These are phyloP conservation scores for Pasiphila rectangulata DNA, from an alignment of 2,888 invertebrate genomes.

Conservation along the genomic window DNA sequence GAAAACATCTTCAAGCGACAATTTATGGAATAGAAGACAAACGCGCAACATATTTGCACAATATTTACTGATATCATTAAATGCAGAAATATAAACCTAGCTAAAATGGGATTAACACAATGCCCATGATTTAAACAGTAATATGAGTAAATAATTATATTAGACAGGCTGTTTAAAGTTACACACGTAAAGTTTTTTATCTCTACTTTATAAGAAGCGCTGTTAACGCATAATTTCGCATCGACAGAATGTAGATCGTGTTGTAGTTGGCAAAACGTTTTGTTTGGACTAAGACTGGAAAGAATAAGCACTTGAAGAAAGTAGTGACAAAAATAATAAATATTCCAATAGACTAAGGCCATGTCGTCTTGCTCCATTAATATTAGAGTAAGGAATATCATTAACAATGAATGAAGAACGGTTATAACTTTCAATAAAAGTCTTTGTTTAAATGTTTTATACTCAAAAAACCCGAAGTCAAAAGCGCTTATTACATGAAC, in stretches of 20 bases:
- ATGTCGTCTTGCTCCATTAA: neutral
- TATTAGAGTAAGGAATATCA: neutral
- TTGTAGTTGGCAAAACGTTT: neutral
- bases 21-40: neutral
- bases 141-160: neutral
- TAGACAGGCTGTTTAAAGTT: neutral
- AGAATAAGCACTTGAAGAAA: neutral
- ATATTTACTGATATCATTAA: neutral
- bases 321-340: neutral
- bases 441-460: neutral
- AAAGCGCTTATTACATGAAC: neutral
- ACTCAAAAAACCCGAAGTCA: conserved; percentile 17
- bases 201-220: neutral
- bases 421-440: neutral
- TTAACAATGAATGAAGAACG: neutral
- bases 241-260: neutral
- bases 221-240: neutral
- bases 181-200: neutral
- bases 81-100: neutral
- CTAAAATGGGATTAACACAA: neutral
- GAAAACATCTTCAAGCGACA: neutral
- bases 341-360: neutral
- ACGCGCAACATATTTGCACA: neutral
- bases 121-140: neutral
- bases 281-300: neutral